phyloP scores from a whole-genome alignment of 2,113 vertebrate genomes.

The Rousettus leschenaultii region DNA sequence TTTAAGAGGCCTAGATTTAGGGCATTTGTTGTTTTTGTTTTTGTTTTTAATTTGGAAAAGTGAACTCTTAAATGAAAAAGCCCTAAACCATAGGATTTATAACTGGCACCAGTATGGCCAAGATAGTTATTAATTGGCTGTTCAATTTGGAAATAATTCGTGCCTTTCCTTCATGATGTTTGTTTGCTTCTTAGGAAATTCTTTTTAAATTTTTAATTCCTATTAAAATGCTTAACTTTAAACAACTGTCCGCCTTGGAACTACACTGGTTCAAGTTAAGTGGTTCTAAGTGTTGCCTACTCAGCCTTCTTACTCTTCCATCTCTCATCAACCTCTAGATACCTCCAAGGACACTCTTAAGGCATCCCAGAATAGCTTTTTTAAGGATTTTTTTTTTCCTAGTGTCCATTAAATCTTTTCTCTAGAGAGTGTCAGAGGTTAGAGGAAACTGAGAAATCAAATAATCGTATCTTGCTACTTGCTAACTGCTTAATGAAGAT shows the following conservation, averaged over 20 bases:
- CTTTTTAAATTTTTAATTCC: background rate
- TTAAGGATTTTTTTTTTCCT: background rate
- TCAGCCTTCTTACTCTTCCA: background rate
- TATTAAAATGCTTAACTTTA: background rate
- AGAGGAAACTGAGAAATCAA: background rate
- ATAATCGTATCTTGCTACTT: slow-evolving; percentile 36
- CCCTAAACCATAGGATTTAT: background rate
- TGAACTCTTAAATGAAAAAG: background rate
- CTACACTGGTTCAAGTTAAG: slow-evolving; percentile 1
- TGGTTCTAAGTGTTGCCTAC: background rate
- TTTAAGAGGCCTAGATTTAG: background rate
- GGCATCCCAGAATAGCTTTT: background rate
- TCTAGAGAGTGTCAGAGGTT: background rate
- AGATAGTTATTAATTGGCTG: background rate
- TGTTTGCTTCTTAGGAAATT: background rate
- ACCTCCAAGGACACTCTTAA: background rate
- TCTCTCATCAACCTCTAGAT: background rate
- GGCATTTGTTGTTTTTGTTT: background rate
- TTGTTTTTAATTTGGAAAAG: background rate
- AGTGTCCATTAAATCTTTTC: background rate
- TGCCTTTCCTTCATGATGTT: background rate
- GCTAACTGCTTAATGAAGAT: background rate
- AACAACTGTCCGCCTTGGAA: background rate
- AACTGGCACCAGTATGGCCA: background rate
- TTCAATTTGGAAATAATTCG: slow-evolving; percentile 11